These are phyloP conservation scores for Brenthis daphne DNA, from an alignment of 2,888 invertebrate species.

Conservation along the genomic window DNA sequence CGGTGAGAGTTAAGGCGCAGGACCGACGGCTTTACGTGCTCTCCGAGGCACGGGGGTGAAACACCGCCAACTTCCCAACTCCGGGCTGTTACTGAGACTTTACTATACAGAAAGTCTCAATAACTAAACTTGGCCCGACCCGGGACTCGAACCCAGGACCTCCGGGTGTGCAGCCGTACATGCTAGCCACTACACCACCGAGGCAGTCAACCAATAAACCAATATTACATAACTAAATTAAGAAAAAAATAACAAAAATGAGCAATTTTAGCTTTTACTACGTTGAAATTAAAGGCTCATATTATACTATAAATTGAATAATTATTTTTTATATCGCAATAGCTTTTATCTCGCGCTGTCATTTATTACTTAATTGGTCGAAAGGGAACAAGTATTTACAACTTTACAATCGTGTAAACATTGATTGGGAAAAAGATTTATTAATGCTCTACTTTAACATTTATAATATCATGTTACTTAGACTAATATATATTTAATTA, in stretches of 20 bases:
- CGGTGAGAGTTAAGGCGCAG: no score
- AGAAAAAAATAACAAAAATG: not conserved
- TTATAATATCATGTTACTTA: not conserved
- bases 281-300: not conserved
- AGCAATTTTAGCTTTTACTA: not conserved
- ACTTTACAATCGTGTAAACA: slow-evolving; percentile 18
- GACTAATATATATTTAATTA: no score
- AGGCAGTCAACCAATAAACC: no score
- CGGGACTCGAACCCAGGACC: no score
- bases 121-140: no score
- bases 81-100: no score
- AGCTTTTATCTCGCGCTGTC: slow-evolving; percentile 17
- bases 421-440: slow-evolving; percentile 17
- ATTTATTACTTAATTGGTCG: slow-evolving; percentile 16
- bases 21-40: no score
- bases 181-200: no score
- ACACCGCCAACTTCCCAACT: no score
- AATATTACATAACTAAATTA: not conserved
- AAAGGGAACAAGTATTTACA: slow-evolving; percentile 13
- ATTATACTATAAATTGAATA: slow-evolving; percentile 25
- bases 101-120: no score
- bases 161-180: no score
- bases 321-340: slow-evolving; percentile 17
- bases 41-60: no score
- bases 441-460: not conserved